Base-by-base conservation (phyloP, 2,888 invertebrate genomes). In the Drosophila kanekoi region DNA sequence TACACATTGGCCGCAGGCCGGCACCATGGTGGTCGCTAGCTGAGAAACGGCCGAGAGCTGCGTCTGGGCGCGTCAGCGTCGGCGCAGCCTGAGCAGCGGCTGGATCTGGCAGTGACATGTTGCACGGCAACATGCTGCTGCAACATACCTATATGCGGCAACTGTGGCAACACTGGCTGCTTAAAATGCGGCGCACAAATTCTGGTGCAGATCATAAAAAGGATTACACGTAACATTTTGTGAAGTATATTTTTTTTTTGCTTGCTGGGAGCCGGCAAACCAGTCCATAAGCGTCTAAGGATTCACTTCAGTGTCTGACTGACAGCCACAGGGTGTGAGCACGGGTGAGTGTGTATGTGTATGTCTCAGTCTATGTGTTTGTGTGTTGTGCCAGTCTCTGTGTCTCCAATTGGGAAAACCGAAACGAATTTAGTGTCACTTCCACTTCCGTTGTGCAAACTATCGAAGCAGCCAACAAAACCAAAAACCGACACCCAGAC, bases 1-100 rank as follows among this genome's bases (percentile, higher is more conserved):
- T 90, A 89, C 91, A 89, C 90, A 72, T 89, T 89, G 81, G 90
- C 90, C 65, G 79, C 90, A 65, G 67, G 86, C 90, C 44, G 84
- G 90, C 75, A 90, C 91, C 64, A 89, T 92, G 81, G 91, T 92
- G 80, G 91, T 91, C 81, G 91, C 92, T 81, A 92, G 92, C 91
- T 92, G 92, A 92, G 90, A 83, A 38, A 35, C 69, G 59, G 69
- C 74, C 58, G 67, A 70, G 23, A 64, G 72, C 77, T 87, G 79
- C 77, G 76, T 75, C 60, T 90, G 90, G 91, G 76, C 88, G 63
- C 75, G 53, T 41, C 68, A 57, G 16, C 81, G 77, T 54, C 76
- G 88, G 64, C 79, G 84, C 59, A 86, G 78, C 73, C 72, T 84
- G 51, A 89, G 84, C 77, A 89, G 88, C 74, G 83, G 79, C 72